Base-by-base conservation (phyloP, 1,140 invertebrate species). In the Drosophila equinoxialis region DNA sequence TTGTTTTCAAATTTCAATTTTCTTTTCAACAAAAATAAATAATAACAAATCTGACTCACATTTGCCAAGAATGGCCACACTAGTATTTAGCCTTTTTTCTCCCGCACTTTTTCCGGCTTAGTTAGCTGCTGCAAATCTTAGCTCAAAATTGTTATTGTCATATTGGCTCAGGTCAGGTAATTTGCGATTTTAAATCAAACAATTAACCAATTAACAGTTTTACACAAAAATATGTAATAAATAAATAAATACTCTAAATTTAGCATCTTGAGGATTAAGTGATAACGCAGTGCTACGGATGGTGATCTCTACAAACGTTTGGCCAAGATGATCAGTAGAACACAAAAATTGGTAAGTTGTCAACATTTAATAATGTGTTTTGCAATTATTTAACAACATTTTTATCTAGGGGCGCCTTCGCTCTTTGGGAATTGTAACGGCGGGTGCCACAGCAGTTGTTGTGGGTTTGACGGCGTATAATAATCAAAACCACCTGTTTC, bases 371-470 rank as follows among this genome's bases (percentile, higher is more conserved):
- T 7, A 3, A 45, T 6, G n/a, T 14, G 1, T 45, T 14, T 45
- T 45, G 17, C 6, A 51, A 23, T 10, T 11, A 51, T 51, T 51
- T 51, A 51, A 23, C 8, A 51, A 23, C 20, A 23, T 11, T n/a
- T 23, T 17, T 2, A 20, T 63, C 1, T 48, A 87, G 85, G 59
- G 62, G 54, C 80, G 80, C 14, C 33, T 87, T 17, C 80, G 80
- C 5, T 89, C 84, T 7, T 67, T 87, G 17, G 71, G 71, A 14
- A 78, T 89, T 54, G 80, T 87, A 3, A 87, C 84, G 41, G 66
- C 54, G 1, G 84, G 84, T 13, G 84, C 80, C 6, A 17, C 84
- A 6, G 68, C 74, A 3, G 3, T 87, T 6, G 55, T 42, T 10
- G 45, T 68, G n/a, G 84, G 80, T 14, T 10, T 89, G 3, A 68